Evolutionary conservation across 2,888 invertebrate genomes (phyloP), one percentile per base, ranked within the genome.

Genomic region (Epistrophe eligans): DNA sequence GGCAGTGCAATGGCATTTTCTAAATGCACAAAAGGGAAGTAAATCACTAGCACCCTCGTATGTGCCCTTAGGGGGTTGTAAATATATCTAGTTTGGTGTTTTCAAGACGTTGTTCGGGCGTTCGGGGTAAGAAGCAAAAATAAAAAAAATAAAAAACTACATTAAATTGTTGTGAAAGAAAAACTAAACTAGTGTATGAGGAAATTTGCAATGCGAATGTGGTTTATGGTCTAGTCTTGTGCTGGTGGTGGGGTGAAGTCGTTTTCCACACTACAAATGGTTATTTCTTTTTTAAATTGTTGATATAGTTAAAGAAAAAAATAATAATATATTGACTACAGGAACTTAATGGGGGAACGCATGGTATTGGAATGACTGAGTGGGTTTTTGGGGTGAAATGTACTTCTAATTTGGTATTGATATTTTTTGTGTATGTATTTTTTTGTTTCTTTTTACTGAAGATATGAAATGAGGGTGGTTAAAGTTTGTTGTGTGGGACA

Each of bases 1-100:
- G 50, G 50, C 64, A 66, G 83, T 83, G 87, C 87, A 87, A 87
- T 83, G 87, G 71, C 83, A 83, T 87, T 70, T 70, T 79, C 83
- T 74, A 67, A 62, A 83, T 87, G 76, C 87, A 87, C 35, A 76
- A 79, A 55, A 83, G 83, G 66, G 76, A 73, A 74, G 52, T 79
- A 87, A 87, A 87, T 87, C 76, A 87, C 72, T 38, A 35, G 57
- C 50, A 77, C 73, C 64, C 77, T 66, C 60, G 24, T 66, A 43
- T 74, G 50, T 38, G 74, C 67, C 82, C 70, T 71, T 9, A 74
- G 64, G 85, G 84, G 82, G 64, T 57, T 81, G 77, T 48, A 38
- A 67, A 52, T 67, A 52, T 67, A 67, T 67, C 50, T 38, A 76
- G 40, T 38, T 62, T 38, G 50, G 38, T 40, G 19, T 55, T 24